Percentiles rank a stretch among this genome's conserved stretches.
phyloP scores from a whole-genome alignment of 2,797 vertebrate species.

The Miichthys miiuy region DNA sequence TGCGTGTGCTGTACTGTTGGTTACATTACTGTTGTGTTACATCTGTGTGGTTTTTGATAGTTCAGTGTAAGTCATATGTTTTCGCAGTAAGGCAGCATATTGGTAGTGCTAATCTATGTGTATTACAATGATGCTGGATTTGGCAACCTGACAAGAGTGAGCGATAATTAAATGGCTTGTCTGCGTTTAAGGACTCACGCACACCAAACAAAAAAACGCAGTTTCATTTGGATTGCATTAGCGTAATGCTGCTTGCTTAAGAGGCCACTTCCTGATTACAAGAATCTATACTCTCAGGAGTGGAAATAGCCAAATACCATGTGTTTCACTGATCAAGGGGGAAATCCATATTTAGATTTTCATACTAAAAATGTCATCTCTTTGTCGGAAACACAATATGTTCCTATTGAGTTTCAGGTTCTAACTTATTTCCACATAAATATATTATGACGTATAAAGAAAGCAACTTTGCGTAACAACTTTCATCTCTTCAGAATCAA shows the following conservation, averaged over 20 bases:
- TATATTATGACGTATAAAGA: not conserved
- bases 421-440: constrained; percentile 32
- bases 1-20: not conserved
- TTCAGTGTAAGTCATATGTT: not conserved
- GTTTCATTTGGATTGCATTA: constrained; percentile 22
- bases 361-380: constrained; percentile 12
- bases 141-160: not conserved
- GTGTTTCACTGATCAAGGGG: constrained; percentile 43
- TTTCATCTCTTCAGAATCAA: not conserved
- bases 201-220: not conserved
- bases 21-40: not conserved
- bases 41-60: not conserved
- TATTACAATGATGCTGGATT: not conserved
- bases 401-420: constrained; percentile 10
- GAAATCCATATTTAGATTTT: constrained; percentile 65
- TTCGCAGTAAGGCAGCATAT: not conserved
- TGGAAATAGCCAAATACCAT: constrained; percentile 60
- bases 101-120: not conserved
- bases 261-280: constrained; percentile 69
- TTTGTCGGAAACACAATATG: constrained; percentile 8
- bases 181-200: not conserved
- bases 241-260: constrained; percentile 44
- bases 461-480: not conserved
- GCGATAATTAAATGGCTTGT: not conserved
- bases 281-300: constrained; percentile 45